Evolutionary conservation across 2,888 invertebrate species (phyloP).

Genomic region (Odontothrips loti): DNA sequence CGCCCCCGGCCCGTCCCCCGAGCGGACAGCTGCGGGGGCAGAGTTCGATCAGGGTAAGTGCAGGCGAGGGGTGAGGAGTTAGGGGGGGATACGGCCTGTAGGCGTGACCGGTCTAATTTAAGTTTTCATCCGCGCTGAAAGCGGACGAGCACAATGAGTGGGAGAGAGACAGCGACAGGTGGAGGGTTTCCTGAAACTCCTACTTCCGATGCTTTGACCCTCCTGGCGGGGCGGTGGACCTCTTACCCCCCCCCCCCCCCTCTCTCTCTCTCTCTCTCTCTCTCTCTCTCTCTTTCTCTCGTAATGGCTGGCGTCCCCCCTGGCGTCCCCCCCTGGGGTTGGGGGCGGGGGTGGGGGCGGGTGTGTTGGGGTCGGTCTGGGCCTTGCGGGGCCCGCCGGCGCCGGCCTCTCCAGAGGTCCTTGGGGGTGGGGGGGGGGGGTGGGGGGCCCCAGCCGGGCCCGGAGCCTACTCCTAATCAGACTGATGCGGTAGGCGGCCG

Average conservation of each 20-base stretch:
- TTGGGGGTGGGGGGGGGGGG: background rate
- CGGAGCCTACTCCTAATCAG: background rate
- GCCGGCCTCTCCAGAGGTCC: background rate
- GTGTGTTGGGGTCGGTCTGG: background rate
- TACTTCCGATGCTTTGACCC: too few species aligned
- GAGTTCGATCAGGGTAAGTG: background rate
- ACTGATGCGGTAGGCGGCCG: slow-evolving; percentile 16
- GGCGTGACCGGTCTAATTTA: slow-evolving; percentile 22
- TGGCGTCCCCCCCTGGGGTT: background rate
- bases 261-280: too few species aligned
- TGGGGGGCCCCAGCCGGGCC: background rate
- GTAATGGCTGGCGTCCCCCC: too few species aligned
- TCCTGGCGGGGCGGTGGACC: too few species aligned
- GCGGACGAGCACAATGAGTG: background rate
- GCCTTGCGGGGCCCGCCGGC: background rate
- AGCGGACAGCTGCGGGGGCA: background rate
- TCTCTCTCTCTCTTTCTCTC: too few species aligned
- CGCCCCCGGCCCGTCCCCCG: background rate
- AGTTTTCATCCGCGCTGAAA: slow-evolving; percentile 15
- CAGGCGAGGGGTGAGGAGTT: background rate
- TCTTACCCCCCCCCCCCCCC: too few species aligned
- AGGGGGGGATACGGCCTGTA: background rate
- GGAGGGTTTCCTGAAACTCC: background rate
- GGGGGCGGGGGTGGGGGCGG: background rate
- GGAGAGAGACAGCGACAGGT: background rate